Evolutionary conservation across 64 coral and sea anemone species (phyloP), one percentile per base, ranked within the genome.

Genomic region (Montipora efflorescens): DNA sequence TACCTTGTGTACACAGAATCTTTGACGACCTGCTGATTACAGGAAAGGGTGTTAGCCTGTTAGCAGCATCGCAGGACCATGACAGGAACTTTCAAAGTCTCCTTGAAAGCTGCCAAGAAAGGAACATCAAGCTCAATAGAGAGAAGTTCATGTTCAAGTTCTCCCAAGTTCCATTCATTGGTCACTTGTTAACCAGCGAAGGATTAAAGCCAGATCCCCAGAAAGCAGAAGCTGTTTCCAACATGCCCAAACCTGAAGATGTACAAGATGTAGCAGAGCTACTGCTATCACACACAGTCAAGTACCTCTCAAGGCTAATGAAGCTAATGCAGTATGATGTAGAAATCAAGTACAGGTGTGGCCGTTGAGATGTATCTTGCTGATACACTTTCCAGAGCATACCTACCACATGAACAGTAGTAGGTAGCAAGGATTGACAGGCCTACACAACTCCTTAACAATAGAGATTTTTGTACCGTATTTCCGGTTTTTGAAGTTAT

Each of bases 131-230:
- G 52, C 83, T 95, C 80, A 91, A 91, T 52, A 87, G 85, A 76
- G 71, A 85, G 81, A 95, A 95, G 89, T 91, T 95, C 14, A 48
- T 90, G 16, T 87, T 90, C 74, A 91, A 91, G 36, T 59, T 20
- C 72, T 49, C 57, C 55, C 50, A 59, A 20, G 71, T 91, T 83
- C 19, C 75, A 76, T 95, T 88, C 81, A 88, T 92, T 73, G 90
- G 90, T 80, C 78, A 95, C 75, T 64, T 92, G 67, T 47, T 88
- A 71, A 95, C 83, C 64, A 90, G 80, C 15, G 48, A 95, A 57
- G 75, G 89, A 70, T 77, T 87, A 11, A 95, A 95, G 28, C 72
- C 88, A 23, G 75, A 91, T 76, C 94, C 81, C 22, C 47, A 70
- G 22, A 87, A 95, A 78, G 82, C 91, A 21, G 83, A 95, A 47